Conservation (phyloP, 2,888 invertebrate species). For the Phortica okadai region DNA sequence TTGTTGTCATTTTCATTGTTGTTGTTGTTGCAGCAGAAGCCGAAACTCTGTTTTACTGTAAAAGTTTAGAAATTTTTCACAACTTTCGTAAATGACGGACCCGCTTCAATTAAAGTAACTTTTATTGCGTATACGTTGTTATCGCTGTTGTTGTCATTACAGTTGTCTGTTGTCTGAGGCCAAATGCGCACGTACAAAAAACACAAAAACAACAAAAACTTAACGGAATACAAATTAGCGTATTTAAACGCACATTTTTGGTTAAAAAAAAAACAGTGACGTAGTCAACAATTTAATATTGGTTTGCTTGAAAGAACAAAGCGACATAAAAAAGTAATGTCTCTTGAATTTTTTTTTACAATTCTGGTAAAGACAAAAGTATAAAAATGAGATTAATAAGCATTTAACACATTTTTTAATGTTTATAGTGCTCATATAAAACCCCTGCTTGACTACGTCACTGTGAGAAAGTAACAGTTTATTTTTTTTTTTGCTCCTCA, state of each 20-base stretch:
- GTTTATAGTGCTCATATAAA: not conserved
- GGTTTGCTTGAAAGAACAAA: too few species aligned
- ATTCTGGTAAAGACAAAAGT: not conserved
- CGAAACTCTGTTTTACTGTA: not conserved
- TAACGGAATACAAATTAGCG: conserved; percentile 66
- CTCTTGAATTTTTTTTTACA: too few species aligned
- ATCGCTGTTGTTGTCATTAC: not conserved
- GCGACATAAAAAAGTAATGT: too few species aligned
- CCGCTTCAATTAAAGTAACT: conserved; percentile 24
- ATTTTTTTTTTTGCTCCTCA: conserved; percentile 42
- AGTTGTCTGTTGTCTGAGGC: not conserved
- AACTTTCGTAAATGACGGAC: not conserved
- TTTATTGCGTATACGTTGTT: conserved; percentile 10
- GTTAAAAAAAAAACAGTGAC: conserved; percentile 26
- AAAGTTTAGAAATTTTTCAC: conserved; percentile 23
- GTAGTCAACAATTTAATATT: not conserved
- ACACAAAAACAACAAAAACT: conserved; percentile 32
- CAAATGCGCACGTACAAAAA: not conserved
- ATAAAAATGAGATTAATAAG: too few species aligned
- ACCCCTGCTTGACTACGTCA: not conserved
- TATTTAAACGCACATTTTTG: conserved; percentile 63
- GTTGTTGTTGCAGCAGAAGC: not conserved
- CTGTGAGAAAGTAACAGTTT: conserved; percentile 63
- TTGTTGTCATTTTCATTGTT: not conserved
- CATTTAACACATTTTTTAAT: too few species aligned